Evolutionary conservation across 92 coral and sea anemone species (phyloP).

Genomic region (Epizoanthus stellaris): DNA sequence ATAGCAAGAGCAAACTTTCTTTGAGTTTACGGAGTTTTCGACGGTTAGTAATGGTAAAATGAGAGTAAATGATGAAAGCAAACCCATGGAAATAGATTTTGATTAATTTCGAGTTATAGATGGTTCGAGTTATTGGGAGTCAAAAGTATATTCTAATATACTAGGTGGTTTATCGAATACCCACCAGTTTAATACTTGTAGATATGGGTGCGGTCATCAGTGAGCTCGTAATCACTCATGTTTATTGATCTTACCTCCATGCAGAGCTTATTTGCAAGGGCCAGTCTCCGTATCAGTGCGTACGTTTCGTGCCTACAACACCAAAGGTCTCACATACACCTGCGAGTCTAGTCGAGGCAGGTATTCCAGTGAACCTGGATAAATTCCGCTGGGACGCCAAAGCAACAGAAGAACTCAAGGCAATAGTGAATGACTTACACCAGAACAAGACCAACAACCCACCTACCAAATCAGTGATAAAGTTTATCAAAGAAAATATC

Average conservation of each 20-base stretch:
- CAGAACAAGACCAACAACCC: constrained; percentile 3
- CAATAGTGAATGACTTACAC: not conserved
- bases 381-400: constrained; percentile 2
- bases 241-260: not conserved
- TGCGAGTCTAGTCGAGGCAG: not conserved
- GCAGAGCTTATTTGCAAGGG: not conserved
- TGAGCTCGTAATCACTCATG: too few species aligned
- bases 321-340: not conserved
- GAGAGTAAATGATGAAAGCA: too few species aligned
- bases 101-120: too few species aligned
- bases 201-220: too few species aligned
- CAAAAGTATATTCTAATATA: too few species aligned
- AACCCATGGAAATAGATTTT: too few species aligned
- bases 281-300: constrained; percentile 1
- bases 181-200: too few species aligned
- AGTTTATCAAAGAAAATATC: not conserved
- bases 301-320: not conserved
- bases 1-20: too few species aligned
- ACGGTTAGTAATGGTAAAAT: too few species aligned
- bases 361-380: constrained; percentile 6
- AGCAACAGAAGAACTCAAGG: not conserved
- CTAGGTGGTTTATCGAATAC: too few species aligned
- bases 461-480: not conserved
- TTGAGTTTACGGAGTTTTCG: too few species aligned
- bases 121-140: too few species aligned